A percentile compares a stretch with the other conserved stretches of the same genome.
Conservation (phyloP, 2,888 invertebrate species). For the Nasonia oneida region DNA sequence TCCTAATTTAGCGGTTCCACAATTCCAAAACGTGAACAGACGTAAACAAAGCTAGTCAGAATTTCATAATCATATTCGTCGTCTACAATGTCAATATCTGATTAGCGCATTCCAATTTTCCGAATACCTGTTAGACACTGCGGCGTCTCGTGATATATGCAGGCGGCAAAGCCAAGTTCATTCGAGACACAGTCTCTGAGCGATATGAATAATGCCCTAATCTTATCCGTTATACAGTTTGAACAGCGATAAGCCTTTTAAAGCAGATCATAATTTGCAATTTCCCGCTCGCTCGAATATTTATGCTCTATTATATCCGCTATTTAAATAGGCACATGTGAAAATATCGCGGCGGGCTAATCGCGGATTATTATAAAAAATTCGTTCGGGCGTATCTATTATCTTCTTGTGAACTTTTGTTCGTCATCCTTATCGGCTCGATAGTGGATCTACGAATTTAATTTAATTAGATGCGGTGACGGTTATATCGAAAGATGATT, state of each 20-base stretch:
- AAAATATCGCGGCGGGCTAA: no score
- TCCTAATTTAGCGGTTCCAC: background rate
- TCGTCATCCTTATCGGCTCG: no score
- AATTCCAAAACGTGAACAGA: background rate
- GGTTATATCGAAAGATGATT: no score
- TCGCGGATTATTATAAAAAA: background rate
- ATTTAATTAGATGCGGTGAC: no score
- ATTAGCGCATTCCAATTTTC: slow-evolving; percentile 29
- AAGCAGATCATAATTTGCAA: background rate
- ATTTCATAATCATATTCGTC: background rate
- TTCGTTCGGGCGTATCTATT: no score
- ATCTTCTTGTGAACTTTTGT: no score
- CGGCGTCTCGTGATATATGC: background rate
- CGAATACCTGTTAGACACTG: background rate
- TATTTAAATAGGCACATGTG: background rate
- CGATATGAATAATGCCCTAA: background rate
- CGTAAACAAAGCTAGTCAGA: background rate
- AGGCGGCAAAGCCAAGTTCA: background rate
- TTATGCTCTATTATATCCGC: background rate
- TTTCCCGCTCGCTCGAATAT: background rate
- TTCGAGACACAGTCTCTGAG: background rate
- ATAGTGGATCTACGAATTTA: no score
- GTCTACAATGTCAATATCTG: background rate
- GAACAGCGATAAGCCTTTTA: background rate
- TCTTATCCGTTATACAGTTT: slow-evolving; percentile 4